A percentile compares a stretch with the other conserved stretches of the same genome.
These are phyloP conservation scores for Porites rus DNA, from an alignment of 92 coral and sea anemone species.

Conservation along the genomic window DNA sequence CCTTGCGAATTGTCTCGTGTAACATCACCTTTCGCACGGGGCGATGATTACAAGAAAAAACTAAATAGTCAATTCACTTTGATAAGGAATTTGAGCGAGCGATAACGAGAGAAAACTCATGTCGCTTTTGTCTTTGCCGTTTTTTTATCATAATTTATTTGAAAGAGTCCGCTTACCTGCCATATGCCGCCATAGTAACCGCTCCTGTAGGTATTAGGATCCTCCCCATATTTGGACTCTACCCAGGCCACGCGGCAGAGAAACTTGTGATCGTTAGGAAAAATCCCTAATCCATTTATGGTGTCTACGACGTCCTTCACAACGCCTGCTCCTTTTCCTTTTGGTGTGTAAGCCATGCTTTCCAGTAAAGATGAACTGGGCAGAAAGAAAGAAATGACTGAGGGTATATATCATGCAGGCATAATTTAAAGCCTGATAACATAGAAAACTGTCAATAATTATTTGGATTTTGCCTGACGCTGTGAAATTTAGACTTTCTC, in stretches of 20 bases:
- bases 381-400: neutral
- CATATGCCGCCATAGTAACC: constrained; percentile 82
- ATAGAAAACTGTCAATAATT: too few species aligned
- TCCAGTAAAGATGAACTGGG: neutral
- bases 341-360: constrained; percentile 29
- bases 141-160: neutral
- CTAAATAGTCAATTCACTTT: too few species aligned
- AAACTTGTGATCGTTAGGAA: constrained; percentile 74
- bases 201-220: constrained; percentile 62
- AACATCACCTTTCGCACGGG: too few species aligned
- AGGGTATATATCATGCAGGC: too few species aligned
- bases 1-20: too few species aligned
- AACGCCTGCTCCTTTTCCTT: constrained; percentile 61
- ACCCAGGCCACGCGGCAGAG: constrained; percentile 89
- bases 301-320: constrained; percentile 54
- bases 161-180: constrained; percentile 54
- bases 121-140: constrained; percentile 3
- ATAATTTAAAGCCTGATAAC: too few species aligned
- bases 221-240: constrained; percentile 78
- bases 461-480: too few species aligned
- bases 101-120: too few species aligned
- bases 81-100: too few species aligned
- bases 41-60: too few species aligned
- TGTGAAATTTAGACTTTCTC: too few species aligned
- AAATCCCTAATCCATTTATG: constrained; percentile 51